phyloP scores from a whole-genome alignment of 1,140 invertebrate species.

The Heliconius congener region DNA sequence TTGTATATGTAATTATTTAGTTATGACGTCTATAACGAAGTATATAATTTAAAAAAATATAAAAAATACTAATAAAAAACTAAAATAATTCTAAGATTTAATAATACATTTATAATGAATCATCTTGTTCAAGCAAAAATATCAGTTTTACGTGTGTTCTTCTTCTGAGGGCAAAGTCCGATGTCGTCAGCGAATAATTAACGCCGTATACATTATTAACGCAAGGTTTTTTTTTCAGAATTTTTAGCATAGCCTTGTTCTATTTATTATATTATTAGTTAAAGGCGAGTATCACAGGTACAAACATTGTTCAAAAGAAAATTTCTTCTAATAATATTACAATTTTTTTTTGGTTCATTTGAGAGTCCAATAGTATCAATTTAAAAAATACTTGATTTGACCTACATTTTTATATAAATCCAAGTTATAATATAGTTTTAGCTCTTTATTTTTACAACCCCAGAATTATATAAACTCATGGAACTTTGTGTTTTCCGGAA shows the following conservation, averaged over 20 bases:
- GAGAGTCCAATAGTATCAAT: not conserved
- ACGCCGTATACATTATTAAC: not conserved
- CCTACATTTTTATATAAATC: no score
- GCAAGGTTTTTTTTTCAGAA: slow-evolving; percentile 4
- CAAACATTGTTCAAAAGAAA: not conserved
- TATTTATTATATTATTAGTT: slow-evolving; percentile 1
- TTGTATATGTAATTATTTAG: not conserved
- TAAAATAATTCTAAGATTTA: not conserved
- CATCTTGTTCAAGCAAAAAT: slow-evolving; percentile 2
- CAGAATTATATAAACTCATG: not conserved
- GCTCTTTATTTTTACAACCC: not conserved
- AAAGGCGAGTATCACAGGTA: not conserved
- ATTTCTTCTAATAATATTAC: no score
- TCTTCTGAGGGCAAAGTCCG: slow-evolving; percentile 18
- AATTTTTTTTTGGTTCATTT: not conserved
- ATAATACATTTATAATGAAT: not conserved
- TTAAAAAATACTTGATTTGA: no score
- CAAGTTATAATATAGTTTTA: not conserved
- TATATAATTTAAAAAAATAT: no score
- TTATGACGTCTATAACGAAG: no score
- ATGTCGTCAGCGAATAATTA: slow-evolving; percentile 17
- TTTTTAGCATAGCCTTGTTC: slow-evolving; percentile 6
- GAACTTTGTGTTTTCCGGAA: not conserved
- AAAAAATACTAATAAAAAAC: not conserved
- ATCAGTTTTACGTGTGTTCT: slow-evolving; percentile 11